Evolutionary conservation across 2,113 vertebrate genomes (phyloP).

Genomic region (Procavia capensis): DNA sequence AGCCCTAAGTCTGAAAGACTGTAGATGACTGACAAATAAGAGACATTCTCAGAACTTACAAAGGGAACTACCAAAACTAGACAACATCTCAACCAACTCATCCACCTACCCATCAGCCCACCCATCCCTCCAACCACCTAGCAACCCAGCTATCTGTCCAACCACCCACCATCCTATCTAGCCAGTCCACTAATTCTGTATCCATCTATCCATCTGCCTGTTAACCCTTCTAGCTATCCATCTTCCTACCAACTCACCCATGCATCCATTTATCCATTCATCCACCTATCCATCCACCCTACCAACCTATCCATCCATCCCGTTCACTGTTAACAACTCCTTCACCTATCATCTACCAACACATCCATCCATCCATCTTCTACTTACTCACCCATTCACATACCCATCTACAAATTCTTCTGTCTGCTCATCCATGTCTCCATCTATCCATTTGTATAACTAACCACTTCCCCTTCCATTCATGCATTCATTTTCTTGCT

Average conservation of each 20-base stretch:
- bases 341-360: not conserved
- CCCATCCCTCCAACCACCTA: not conserved
- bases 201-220: not conserved
- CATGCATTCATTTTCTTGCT: not conserved
- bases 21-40: not conserved
- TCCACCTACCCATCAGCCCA: not conserved
- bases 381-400: not conserved
- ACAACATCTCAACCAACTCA: not conserved
- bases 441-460: not conserved
- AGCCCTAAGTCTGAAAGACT: not conserved
- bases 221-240: not conserved
- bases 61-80: not conserved
- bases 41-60: not conserved
- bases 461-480: not conserved
- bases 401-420: not conserved
- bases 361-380: not conserved
- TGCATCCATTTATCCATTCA: not conserved
- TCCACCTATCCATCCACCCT: fast-evolving
- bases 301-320: not conserved
- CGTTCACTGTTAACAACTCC: not conserved
- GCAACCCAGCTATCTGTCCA: not conserved
- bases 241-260: not conserved
- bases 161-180: not conserved
- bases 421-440: not conserved
- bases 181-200: not conserved